Conservation (phyloP, 2,797 vertebrate genomes). For the Phataginus tricuspis region DNA sequence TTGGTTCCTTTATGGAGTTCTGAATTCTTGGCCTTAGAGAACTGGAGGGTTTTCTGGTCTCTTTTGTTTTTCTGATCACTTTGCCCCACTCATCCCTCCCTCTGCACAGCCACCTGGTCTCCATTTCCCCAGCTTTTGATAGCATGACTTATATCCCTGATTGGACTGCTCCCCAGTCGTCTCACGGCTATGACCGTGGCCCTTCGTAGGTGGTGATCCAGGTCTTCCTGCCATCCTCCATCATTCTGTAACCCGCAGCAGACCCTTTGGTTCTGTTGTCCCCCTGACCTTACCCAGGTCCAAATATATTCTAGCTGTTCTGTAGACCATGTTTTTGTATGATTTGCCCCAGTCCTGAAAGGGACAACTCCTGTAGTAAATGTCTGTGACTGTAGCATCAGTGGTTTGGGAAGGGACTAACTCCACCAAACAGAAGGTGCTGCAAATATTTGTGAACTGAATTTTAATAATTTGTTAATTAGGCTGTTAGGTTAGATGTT, state of each 20-base stretch:
- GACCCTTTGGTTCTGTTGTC: neutral
- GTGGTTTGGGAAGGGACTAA: neutral
- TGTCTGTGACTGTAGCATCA: neutral
- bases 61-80: neutral
- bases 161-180: neutral
- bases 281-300: neutral
- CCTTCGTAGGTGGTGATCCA: neutral
- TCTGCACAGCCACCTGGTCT: neutral
- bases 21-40: neutral
- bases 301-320: neutral
- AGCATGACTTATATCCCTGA: neutral
- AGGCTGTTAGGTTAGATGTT: conserved; percentile 24
- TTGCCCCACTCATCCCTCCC: neutral
- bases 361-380: neutral
- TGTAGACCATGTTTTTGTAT: neutral
- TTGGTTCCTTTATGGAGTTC: neutral
- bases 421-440: neutral
- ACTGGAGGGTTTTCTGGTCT: no score
- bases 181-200: neutral
- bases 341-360: neutral
- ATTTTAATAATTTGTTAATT: conserved; percentile 32
- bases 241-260: neutral
- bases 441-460: conserved; percentile 34
- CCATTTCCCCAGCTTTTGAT: neutral
- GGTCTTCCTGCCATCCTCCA: neutral